Percentiles rank a stretch among this genome's conserved stretches.
Evolutionary conservation across 2,113 vertebrate species (phyloP).

Genomic region (Phylloscopus trochiloides): DNA sequence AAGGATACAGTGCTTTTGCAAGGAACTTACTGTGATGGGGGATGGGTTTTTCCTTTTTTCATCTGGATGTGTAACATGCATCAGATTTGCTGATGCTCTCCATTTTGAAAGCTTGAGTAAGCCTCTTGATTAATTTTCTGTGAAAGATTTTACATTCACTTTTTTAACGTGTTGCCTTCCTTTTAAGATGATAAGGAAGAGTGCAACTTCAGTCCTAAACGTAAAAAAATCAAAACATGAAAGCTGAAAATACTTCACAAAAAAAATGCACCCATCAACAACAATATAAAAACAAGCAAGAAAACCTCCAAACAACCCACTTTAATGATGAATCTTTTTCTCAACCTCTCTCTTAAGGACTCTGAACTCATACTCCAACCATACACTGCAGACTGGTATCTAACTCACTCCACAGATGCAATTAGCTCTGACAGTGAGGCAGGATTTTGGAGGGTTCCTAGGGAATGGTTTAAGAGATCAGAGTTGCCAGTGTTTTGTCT

Average conservation of each 20-base stretch:
- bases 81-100: background rate
- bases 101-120: background rate
- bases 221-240: background rate
- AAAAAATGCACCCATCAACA: background rate
- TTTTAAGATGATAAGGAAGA: background rate
- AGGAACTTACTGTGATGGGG: background rate
- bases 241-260: background rate
- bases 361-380: background rate
- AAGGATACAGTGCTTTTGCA: background rate
- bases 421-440: background rate
- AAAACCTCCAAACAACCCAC: background rate
- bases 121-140: background rate
- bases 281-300: background rate
- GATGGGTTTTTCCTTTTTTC: background rate
- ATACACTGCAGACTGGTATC: background rate
- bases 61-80: background rate
- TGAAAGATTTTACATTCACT: background rate
- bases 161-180: background rate
- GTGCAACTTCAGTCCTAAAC: background rate
- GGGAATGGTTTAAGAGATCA: background rate
- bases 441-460: background rate
- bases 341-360: background rate
- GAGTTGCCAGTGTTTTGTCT: background rate
- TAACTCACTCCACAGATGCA: background rate
- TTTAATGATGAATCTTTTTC: background rate